Percentiles rank a stretch among this genome's conserved stretches.
Evolutionary conservation across 2,888 invertebrate species (phyloP).

Genomic region (Eumacrocentrus americanus): DNA sequence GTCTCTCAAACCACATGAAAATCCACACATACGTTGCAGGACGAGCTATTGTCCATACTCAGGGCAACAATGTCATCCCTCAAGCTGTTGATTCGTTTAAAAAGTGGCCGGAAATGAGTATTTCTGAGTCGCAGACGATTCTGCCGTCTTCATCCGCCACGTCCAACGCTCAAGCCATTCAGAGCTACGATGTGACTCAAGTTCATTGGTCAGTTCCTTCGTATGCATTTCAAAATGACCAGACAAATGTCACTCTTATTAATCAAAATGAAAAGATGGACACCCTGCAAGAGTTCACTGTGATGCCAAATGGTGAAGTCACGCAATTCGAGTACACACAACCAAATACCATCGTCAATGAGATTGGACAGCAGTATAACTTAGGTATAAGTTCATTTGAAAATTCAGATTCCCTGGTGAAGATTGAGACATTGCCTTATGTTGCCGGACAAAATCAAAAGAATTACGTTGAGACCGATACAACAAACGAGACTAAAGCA

Average conservation of each 20-base stretch:
- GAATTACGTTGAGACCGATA: slow-evolving; percentile 21
- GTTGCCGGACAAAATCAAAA: slow-evolving; percentile 39
- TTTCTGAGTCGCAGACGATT: slow-evolving; percentile 38
- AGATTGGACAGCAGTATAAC: slow-evolving; percentile 44
- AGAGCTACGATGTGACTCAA: slow-evolving; percentile 48
- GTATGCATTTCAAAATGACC: slow-evolving; percentile 46
- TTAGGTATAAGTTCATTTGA: slow-evolving; percentile 46
- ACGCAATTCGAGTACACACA: slow-evolving; percentile 51
- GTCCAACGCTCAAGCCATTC: slow-evolving; percentile 41
- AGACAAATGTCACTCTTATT: slow-evolving; percentile 33
- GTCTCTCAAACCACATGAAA: slow-evolving; percentile 65
- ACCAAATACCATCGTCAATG: slow-evolving; percentile 40
- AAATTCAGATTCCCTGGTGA: slow-evolving; percentile 44
- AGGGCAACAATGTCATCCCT: slow-evolving; percentile 31
- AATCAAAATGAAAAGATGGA: slow-evolving; percentile 44
- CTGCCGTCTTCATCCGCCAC: slow-evolving; percentile 29
- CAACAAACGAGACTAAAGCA: slow-evolving; percentile 48
- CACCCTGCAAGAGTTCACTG: slow-evolving; percentile 53
- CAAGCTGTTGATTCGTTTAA: slow-evolving; percentile 39
- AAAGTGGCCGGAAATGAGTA: slow-evolving; percentile 45
- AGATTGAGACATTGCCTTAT: slow-evolving; percentile 45
- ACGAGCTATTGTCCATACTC: slow-evolving; percentile 55
- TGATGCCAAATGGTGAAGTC: slow-evolving; percentile 55
- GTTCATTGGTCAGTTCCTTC: slow-evolving; percentile 54
- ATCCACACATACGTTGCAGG: slow-evolving; percentile 62